Conservation (phyloP, 2,113 vertebrate genomes). For the Petroica traversi region DNA sequence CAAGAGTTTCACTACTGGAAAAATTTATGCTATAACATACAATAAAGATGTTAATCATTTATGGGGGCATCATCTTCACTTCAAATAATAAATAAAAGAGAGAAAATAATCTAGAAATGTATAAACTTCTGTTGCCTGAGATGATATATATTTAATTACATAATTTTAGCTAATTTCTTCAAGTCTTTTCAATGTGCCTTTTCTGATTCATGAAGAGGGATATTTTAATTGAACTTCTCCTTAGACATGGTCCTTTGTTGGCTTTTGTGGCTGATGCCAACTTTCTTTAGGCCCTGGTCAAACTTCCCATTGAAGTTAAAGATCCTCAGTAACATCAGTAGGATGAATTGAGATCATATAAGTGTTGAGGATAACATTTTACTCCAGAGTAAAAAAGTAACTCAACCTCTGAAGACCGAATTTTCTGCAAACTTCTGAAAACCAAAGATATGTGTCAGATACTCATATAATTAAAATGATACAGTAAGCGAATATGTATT, state of each 20-base stretch:
- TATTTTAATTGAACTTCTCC: neutral
- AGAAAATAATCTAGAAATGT: neutral
- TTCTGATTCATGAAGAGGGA: neutral
- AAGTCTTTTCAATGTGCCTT: neutral
- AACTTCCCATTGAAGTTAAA: conserved; percentile 4
- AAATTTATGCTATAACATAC: neutral
- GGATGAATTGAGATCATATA: neutral
- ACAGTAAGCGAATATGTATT: neutral
- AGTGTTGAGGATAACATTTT: neutral
- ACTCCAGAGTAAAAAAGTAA: neutral
- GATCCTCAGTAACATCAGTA: neutral
- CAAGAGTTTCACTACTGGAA: conserved; percentile 1
- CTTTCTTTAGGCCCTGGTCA: neutral
- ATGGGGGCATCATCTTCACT: neutral
- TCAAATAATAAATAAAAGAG: conserved; percentile 37
- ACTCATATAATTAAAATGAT: neutral
- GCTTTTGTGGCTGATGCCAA: neutral
- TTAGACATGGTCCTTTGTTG: neutral
- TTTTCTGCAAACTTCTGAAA: conserved; percentile 6
- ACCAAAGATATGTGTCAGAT: neutral
- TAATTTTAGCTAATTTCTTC: conserved; percentile 3
- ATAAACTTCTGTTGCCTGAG: neutral
- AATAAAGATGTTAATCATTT: neutral
- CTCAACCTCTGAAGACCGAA: neutral
- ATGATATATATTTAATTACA: neutral